Conservation (phyloP, 2,113 vertebrate genomes). For the Engraulis encrasicolus region DNA sequence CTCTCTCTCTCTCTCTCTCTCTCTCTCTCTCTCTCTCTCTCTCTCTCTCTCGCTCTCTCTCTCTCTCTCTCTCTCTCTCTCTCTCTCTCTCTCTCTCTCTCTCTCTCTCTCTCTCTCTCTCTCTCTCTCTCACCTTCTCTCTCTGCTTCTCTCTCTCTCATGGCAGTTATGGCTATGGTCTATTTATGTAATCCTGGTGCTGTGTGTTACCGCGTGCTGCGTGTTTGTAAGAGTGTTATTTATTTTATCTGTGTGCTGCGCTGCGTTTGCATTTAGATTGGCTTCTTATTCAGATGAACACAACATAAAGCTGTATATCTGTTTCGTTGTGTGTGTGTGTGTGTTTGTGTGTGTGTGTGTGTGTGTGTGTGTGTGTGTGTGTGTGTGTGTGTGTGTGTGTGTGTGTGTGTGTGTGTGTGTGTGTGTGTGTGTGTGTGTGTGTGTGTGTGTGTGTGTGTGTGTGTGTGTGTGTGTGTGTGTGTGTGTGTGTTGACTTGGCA, state of each 20-base stretch:
- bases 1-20: not conserved
- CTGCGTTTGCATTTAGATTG: constrained; percentile 21
- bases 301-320: not conserved
- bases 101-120: not conserved
- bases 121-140: not conserved
- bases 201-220: not conserved
- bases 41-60: not conserved
- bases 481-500: not conserved
- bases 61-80: not conserved
- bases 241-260: not conserved
- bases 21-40: not conserved
- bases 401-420: not conserved
- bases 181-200: not conserved
- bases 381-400: not conserved
- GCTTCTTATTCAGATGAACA: constrained; percentile 8
- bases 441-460: not conserved
- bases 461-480: constrained; percentile 1
- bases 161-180: not conserved
- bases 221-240: not conserved
- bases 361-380: not conserved
- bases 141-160: not conserved
- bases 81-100: not conserved
- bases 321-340: too few relatives aligned
- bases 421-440: not conserved
- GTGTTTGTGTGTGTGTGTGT: not conserved